These are phyloP conservation scores for Lethenteron camtschaticum DNA, from an alignment of 2,113 vertebrate species.

Conservation along the genomic window DNA sequence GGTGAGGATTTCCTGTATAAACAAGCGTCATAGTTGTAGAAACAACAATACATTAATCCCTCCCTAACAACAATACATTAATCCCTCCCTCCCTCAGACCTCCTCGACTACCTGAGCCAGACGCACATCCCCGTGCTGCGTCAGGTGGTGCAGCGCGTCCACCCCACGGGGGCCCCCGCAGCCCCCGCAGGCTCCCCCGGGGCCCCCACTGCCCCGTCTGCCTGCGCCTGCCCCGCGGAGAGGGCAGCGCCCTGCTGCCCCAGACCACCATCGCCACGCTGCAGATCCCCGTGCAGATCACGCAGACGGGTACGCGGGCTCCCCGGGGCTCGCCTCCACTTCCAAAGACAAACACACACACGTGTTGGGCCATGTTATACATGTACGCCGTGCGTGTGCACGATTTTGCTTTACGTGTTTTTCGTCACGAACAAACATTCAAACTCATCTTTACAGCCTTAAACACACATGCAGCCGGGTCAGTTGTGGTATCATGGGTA, in stretches of 20 bases:
- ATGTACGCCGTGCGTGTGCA: too few species aligned
- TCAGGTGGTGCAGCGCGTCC: constrained; percentile 26
- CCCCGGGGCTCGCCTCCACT: not conserved
- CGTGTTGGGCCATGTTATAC: too few species aligned
- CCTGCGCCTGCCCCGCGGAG: constrained; percentile 53
- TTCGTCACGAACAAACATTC: too few species aligned
- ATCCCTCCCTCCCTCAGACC: constrained; percentile 28
- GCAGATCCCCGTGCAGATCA: constrained; percentile 86
- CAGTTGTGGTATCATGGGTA: too few species aligned
- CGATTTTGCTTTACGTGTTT: too few species aligned
- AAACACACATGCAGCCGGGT: too few species aligned
- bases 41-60: not conserved
- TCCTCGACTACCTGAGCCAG: constrained; percentile 44
- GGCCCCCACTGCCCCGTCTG: constrained; percentile 47
- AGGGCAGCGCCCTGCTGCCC: constrained; percentile 32
- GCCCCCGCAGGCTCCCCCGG: constrained; percentile 30
- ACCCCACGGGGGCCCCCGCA: constrained; percentile 28
- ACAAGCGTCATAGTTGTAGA: too few species aligned
- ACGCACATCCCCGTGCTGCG: constrained; percentile 23
- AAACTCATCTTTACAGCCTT: too few species aligned
- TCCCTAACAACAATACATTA: not conserved
- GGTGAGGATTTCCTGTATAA: too few species aligned
- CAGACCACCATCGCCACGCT: constrained; percentile 46
- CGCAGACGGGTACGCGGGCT: constrained; percentile 56
- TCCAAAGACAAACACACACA: too few species aligned